phyloP scores from a whole-genome alignment of 2,888 invertebrate genomes.

The Disparrhopalites patrizii region DNA sequence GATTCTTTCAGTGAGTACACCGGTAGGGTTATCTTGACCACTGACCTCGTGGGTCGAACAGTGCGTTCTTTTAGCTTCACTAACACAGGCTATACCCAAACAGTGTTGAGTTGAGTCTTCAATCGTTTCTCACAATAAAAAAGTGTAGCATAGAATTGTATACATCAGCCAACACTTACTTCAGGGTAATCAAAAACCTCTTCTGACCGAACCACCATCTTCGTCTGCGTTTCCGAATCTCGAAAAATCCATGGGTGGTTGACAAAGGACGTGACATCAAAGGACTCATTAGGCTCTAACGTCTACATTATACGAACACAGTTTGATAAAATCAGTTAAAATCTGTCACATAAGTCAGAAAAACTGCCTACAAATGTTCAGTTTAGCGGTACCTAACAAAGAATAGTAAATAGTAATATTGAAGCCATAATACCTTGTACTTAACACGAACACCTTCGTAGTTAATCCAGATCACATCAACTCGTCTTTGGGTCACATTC shows the following conservation, averaged over 20 bases:
- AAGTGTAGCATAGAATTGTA: no score
- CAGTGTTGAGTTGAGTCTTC: no score
- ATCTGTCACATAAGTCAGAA: no score
- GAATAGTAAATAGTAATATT: neutral
- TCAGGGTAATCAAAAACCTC: conserved; percentile 50
- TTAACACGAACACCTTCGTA: conserved; percentile 59
- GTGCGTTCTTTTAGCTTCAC: conserved; percentile 18
- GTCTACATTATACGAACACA: conserved; percentile 42
- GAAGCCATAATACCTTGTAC: conserved; percentile 38
- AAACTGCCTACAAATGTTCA: neutral
- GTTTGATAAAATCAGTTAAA: no score
- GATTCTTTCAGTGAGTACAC: conserved; percentile 56
- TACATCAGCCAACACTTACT: conserved; percentile 25
- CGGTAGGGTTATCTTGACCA: conserved; percentile 58
- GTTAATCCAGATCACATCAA: conserved; percentile 73
- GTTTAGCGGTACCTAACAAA: neutral
- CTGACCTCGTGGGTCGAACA: conserved; percentile 39
- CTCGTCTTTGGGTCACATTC: conserved; percentile 58
- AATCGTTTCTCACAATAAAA: no score
- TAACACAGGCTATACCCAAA: conserved; percentile 18
- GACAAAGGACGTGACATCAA: conserved; percentile 69
- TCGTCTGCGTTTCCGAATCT: conserved; percentile 65
- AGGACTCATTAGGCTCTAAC: conserved; percentile 53
- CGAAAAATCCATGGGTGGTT: conserved; percentile 82
- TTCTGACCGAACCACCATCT: conserved; percentile 57